Evolutionary conservation across 2,113 vertebrate species (phyloP), one percentile per base, ranked within the genome.

Genomic region (Bujurquina vittata): DNA sequence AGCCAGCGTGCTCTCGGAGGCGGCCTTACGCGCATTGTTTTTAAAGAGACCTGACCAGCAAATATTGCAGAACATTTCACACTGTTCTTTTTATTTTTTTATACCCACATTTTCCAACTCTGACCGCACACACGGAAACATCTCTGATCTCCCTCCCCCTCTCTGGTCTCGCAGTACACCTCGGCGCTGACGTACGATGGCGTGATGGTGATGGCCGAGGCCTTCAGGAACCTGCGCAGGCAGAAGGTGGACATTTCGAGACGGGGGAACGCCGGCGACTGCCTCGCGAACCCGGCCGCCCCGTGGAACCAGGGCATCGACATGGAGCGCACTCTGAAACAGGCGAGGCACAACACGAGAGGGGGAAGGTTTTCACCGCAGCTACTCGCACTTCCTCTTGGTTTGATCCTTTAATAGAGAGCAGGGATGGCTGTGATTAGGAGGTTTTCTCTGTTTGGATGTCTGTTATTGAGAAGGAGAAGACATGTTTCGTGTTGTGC

Each of bases 161-260:
- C 86, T 52, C 31, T 72, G 29, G 31, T 84, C 73, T 79, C 52
- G 82, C 92, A 99, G 98, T 99, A 99, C 91, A 99, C 98, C 14
- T 99, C 98, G 18, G 98, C 98, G 20, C 73, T 99, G 91, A 99
- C 98, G 0, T 99, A 99, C 0, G 98, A 99, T 49, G 98, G 98
- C 8, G 98, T 99, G 49, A 98, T 99, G 92, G 98, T 99, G 90
- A 99, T 99, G 98, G 98, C 98, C 11, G 98, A 99, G 94, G 98
- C 98, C 15, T 99, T 99, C 92, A 96, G 98, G 92, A 98, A 96
- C 91, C 97, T 99, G 73, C 96, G 98, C 90, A 96, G 97, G 73
- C 98, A 98, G 90, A 99, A 99, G 93, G 97, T 99, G 87, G 98
- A 99, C 93, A 97, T 99, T 93, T 99, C 97, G 73, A 96, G 98